A percentile compares a stretch with the other conserved stretches of the same genome.
Conservation (phyloP, 2,797 vertebrate species). For the Girardinus metallicus region DNA sequence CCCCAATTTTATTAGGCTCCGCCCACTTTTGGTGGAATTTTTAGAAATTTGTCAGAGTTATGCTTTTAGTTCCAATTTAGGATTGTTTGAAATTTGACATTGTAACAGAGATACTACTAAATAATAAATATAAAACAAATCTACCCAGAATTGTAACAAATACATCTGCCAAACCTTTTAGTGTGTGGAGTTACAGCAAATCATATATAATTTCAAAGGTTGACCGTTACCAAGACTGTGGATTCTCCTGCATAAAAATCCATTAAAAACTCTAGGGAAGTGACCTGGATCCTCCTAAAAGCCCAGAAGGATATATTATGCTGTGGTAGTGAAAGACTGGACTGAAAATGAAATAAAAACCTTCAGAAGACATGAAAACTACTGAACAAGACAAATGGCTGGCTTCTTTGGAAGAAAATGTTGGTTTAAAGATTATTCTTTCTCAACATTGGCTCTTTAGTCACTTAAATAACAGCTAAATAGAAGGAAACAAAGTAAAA, state of each 20-base stretch:
- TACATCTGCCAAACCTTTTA: neutral
- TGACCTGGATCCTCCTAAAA: neutral
- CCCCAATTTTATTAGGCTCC: neutral
- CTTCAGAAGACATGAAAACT: neutral
- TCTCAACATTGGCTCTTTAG: neutral
- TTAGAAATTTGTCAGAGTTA: neutral
- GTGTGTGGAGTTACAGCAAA: neutral
- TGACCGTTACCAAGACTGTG: neutral
- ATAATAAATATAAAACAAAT: neutral
- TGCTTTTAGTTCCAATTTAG: neutral
- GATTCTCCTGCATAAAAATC: neutral
- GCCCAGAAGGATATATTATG: neutral
- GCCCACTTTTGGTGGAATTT: neutral
- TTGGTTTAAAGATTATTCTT: neutral
- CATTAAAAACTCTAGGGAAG: neutral
- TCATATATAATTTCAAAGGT: neutral
- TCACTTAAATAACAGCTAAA: neutral
- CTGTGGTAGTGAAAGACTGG: neutral
- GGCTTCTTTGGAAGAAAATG: neutral
- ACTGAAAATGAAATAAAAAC: neutral
- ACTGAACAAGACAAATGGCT: neutral
- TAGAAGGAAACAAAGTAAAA: neutral
- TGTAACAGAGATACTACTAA: neutral
- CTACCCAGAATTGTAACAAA: neutral
- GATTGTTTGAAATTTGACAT: neutral